Conservation (phyloP, 2,888 invertebrate genomes). For the Gibbula magus region DNA sequence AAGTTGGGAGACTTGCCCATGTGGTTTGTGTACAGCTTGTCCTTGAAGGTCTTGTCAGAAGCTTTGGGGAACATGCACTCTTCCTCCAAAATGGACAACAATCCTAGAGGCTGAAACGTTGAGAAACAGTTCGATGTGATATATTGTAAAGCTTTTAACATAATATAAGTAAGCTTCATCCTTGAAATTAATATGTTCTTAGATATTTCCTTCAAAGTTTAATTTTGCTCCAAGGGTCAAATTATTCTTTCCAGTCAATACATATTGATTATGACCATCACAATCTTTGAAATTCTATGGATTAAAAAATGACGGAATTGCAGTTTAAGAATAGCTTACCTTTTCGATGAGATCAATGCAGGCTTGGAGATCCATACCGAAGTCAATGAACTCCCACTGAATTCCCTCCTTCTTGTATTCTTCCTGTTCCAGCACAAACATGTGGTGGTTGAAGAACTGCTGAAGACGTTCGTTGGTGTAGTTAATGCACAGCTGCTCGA, state of each 20-base stretch:
- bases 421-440: constrained; percentile 98
- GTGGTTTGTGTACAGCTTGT: constrained; percentile 98
- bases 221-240: no score
- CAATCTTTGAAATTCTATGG: no score
- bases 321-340: no score
- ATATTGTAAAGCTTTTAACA: no score
- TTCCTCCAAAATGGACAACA: constrained; percentile 99
- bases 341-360: constrained; percentile 87
- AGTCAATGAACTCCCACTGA: constrained; percentile 96
- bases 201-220: no score
- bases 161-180: no score
- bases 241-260: no score
- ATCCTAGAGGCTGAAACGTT: constrained; percentile 93
- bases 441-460: constrained; percentile 98
- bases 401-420: constrained; percentile 96
- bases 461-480: constrained; percentile 98
- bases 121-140: no score
- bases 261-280: no score
- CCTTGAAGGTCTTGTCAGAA: constrained; percentile 97
- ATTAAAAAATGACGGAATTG: no score
- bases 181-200: no score
- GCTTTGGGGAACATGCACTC: constrained; percentile 99
- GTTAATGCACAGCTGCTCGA: constrained; percentile 98
- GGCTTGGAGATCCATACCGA: constrained; percentile 92
- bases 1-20: constrained; percentile 86